A percentile compares a stretch with the other conserved stretches of the same genome.
Evolutionary conservation across 2,113 vertebrate species (phyloP).

Genomic region (Malurus elegans): DNA sequence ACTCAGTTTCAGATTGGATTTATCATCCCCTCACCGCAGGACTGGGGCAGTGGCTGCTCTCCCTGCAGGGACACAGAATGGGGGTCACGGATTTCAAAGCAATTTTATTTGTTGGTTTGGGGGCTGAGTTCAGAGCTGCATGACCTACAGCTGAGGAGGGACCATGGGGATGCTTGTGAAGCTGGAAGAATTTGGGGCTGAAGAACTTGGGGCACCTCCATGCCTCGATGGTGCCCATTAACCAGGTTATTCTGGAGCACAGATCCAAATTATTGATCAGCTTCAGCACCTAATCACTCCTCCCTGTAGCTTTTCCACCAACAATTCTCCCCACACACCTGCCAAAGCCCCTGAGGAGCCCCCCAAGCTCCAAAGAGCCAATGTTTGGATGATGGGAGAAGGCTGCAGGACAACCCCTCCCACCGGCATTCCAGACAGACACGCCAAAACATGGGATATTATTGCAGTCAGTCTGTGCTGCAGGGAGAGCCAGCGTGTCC

Average conservation of each 20-base stretch:
- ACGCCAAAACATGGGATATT: fast-evolving
- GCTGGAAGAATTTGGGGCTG: not conserved
- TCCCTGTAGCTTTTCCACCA: not conserved
- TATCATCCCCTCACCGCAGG: not conserved
- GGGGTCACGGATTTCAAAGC: not conserved
- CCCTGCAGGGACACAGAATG: not conserved
- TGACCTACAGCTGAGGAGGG: not conserved
- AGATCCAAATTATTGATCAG: not conserved
- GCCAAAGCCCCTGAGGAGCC: not conserved
- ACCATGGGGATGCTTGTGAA: not conserved
- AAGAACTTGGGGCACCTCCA: too few species aligned
- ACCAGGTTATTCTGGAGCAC: not conserved
- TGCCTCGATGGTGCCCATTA: fast-evolving
- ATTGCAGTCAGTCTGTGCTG: fast-evolving
- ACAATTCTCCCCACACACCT: not conserved
- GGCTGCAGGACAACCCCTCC: not conserved
- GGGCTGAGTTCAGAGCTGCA: not conserved
- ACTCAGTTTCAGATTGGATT: not conserved
- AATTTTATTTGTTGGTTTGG: not conserved
- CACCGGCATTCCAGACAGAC: not conserved
- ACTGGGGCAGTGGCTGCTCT: not conserved
- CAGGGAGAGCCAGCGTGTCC: fast-evolving
- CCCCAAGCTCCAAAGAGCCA: fast-evolving
- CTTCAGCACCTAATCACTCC: not conserved
- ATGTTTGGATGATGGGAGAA: fast-evolving